Evolutionary conservation across 53 echinoderm and acorn worm genomes (phyloP), one percentile per base, ranked within the genome.

Genomic region (Paelopatides confundens): DNA sequence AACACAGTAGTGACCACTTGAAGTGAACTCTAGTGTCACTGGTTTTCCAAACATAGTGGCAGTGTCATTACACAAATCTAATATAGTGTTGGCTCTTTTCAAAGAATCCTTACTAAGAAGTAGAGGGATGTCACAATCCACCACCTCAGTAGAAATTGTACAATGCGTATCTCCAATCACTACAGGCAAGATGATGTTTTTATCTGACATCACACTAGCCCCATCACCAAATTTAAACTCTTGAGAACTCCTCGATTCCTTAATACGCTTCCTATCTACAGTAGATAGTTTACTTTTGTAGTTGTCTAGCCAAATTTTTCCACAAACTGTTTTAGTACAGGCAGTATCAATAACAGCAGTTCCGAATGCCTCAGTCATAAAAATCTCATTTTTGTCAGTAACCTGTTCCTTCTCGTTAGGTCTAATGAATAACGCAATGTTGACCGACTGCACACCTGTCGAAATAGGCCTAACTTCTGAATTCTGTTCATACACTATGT

Each of bases 61-160:
- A 12, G 70, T 87, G 30, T 91, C 84, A 62, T 87, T 87, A 7
- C 63, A 53, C 47, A 91, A n/a, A 62, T 87, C 87, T 76, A 82
- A 30, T 7, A 51, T 69, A 39, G 87, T 87, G 30, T 87, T 65
- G 10, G 82, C 81, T 14, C 74, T 35, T 35, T 91, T 91, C 84
- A 91, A 71, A 11, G 82, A 83, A 7, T 82, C 88, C 23, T 92
- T 92, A 35, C 92, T 88, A 21, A 88, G 88, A 1, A 92, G 40
- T 43, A 92, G 14, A 1, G 88, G 77, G 74, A 88, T 92, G 62
- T 92, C 78, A 39, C 88, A 88, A 2, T 92, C 88, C 13, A 88
- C 85, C 34, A 85, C 77, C 35, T 85, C 88, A 9, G 88, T 85
- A 21, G 74, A 37, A 77, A 88, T 76, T n/a, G 33, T 34, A 58